Evolutionary conservation across 2,888 invertebrate genomes (phyloP), one percentile per base, ranked within the genome.

Genomic region (Acronicta aceris): DNA sequence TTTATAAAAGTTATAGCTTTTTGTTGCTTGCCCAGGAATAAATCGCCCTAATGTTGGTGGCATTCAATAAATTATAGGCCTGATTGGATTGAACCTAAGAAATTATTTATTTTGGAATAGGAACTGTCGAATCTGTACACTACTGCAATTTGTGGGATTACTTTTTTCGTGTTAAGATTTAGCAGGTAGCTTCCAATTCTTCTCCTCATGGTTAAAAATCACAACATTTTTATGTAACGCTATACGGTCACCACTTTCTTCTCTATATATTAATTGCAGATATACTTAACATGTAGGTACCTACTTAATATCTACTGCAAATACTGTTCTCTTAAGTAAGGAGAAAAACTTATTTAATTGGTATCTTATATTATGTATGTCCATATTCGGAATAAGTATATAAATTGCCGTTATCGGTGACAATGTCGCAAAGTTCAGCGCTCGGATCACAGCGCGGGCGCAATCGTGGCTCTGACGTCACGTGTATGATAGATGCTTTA

Each of bases 341-440:
- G 36, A 42, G 27, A 30, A 42, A 57, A 58, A 66, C 55, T 58
- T 52, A 55, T 56, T 50, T 61, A 53, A 69, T 63, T 67, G 45
- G 70, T 60, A 64, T 56, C 61, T 67, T 59, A 49, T 67, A 62
- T 21, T 21, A 21, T 66, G 49, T 68, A 59, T 73, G 64, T 79
- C 73, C 71, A 81, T 78, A 82, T 83, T 86, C 62, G 78, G 81
- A 84, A 87, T 88, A 82, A 84, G 84, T 81, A 66, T 80, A 85
- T 86, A 86, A 85, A 81, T 85, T 82, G 78, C 81, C 71, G 81
- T 89, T 90, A 92, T 92, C 92, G 86, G 86, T 82, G 84, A 83
- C 87, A 88, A 87, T 89, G 91, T 87, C 89, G 86, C 86, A 83
- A 85, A 89, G 91, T 90, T 89, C 89, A 90, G 87, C 83, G 83